Conservation (phyloP, 2,113 vertebrate genomes). For the Falcunculus frontatus region DNA sequence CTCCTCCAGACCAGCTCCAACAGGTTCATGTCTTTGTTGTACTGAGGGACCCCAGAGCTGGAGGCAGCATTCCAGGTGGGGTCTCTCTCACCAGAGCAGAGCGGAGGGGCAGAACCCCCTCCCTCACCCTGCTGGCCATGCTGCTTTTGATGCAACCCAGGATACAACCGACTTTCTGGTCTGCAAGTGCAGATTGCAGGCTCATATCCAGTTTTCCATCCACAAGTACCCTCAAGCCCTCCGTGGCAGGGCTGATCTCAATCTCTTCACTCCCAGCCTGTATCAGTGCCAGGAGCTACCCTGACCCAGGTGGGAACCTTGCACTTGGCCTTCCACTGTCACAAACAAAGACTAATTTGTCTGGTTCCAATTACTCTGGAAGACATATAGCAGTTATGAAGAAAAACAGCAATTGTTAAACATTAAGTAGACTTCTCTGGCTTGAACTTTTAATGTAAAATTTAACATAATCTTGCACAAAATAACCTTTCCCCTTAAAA, state of each 20-base stretch:
- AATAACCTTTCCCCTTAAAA: background rate
- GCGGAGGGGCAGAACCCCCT: background rate
- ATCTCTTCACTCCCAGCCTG: background rate
- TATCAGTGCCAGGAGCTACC: background rate
- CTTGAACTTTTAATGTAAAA: background rate
- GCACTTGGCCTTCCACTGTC: background rate
- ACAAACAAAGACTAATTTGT: background rate
- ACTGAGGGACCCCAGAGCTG: background rate
- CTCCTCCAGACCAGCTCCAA: accelerated
- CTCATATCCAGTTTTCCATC: background rate
- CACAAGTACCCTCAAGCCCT: background rate
- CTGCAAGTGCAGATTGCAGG: background rate
- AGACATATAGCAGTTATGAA: background rate
- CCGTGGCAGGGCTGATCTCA: background rate
- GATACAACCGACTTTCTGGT: background rate
- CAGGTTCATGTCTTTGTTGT: background rate
- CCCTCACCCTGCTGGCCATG: accelerated
- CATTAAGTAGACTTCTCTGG: background rate
- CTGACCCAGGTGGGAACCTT: background rate
- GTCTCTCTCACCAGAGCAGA: background rate
- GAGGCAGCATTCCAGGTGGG: too few relatives aligned
- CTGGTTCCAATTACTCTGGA: background rate
- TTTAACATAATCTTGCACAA: background rate
- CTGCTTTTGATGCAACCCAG: background rate
- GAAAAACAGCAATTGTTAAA: background rate